Percentiles rank a stretch among this genome's conserved stretches.
phyloP scores from a whole-genome alignment of 2,113 vertebrate species.

The Percina caprodes region DNA sequence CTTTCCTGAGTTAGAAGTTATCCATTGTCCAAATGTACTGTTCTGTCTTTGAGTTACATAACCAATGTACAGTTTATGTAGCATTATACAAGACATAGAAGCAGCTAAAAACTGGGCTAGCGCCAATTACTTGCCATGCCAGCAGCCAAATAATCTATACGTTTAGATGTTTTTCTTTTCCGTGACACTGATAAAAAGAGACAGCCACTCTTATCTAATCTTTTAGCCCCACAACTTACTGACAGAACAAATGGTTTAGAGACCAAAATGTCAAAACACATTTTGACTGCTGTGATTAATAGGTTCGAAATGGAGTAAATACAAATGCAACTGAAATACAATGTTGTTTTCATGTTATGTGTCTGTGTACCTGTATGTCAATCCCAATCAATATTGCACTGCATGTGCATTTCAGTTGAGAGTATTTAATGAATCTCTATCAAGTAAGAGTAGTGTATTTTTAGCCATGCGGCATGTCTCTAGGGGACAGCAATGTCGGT shows the following conservation, averaged over 20 bases:
- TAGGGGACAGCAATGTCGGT: not conserved
- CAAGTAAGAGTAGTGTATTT: not conserved
- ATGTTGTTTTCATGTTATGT: not conserved
- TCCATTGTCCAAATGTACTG: constrained; percentile 13
- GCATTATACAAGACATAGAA: constrained; percentile 27
- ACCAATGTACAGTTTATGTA: constrained; percentile 38
- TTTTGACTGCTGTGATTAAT: constrained; percentile 23
- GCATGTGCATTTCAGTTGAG: not conserved
- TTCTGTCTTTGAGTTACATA: constrained; percentile 34
- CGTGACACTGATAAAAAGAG: constrained; percentile 53
- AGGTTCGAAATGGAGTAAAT: not conserved
- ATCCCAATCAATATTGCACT: not conserved
- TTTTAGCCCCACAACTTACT: constrained; percentile 37
- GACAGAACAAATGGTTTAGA: constrained; percentile 34
- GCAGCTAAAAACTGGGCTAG: constrained; percentile 63
- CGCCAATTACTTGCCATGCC: constrained; percentile 60
- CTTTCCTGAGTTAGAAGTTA: not conserved
- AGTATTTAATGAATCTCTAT: constrained; percentile 1
- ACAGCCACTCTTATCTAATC: constrained; percentile 58
- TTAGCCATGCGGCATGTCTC: not conserved
- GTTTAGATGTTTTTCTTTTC: constrained; percentile 38
- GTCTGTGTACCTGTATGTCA: not conserved
- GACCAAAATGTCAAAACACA: constrained; percentile 46
- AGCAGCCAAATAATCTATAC: constrained; percentile 60
- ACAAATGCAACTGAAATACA: constrained; percentile 2